Evolutionary conservation across 2,113 vertebrate genomes (phyloP).

Genomic region (Otolemur garnettii): DNA sequence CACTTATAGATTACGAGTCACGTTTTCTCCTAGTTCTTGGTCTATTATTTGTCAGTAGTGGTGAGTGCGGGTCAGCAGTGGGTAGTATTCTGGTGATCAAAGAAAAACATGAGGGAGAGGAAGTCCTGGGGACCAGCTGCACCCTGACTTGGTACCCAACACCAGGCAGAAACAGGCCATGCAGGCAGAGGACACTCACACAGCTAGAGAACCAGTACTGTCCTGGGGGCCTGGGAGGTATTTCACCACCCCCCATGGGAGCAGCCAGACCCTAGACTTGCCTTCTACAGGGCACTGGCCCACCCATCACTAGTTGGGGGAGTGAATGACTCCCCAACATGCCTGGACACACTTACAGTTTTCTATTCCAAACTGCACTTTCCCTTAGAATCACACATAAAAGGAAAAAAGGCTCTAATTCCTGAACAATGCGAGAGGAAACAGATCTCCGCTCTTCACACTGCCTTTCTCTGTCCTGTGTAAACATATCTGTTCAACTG

Average conservation of each 20-base stretch:
- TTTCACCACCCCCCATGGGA: neutral
- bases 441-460: constrained; percentile 81
- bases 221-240: neutral
- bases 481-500: constrained; percentile 82
- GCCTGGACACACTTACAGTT: too few relatives aligned
- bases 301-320: neutral
- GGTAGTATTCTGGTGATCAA: too few relatives aligned
- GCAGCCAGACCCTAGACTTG: neutral
- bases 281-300: neutral
- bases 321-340: neutral
- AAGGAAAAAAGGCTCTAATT: constrained; percentile 41
- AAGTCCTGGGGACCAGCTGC: neutral
- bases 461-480: constrained; percentile 76
- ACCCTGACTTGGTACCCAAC: neutral
- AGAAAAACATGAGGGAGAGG: neutral
- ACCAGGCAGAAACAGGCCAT: neutral
- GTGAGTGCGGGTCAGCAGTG: neutral
- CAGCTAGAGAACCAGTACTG: neutral
- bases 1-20: neutral
- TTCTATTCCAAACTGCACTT: neutral
- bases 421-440: constrained; percentile 84
- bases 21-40: neutral
- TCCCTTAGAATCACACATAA: too few relatives aligned
- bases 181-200: neutral
- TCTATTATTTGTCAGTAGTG: neutral